Evolutionary conservation across 2,888 invertebrate genomes (phyloP).

Genomic region (Andrena haemorrhoa): DNA sequence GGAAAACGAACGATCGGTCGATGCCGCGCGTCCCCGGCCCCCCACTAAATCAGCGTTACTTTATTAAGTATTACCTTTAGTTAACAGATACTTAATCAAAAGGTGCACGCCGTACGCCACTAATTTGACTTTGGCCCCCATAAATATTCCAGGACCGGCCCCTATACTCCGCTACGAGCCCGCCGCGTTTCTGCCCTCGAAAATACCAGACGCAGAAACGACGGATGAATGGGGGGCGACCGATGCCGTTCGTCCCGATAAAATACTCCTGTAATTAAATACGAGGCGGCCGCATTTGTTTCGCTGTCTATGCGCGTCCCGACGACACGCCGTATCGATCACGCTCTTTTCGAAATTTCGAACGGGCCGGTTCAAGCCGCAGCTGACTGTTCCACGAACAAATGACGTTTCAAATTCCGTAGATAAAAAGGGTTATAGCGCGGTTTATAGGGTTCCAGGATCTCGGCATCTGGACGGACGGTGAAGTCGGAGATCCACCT

Average conservation of each 20-base stretch:
- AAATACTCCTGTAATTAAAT: conserved; percentile 84
- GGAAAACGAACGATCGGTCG: conserved; percentile 83
- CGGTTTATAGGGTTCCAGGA: neutral
- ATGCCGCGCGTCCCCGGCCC: conserved; percentile 74
- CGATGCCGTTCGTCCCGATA: conserved; percentile 81
- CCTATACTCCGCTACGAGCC: conserved; percentile 46
- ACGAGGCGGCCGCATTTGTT: conserved; percentile 80
- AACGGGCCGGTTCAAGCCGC: conserved; percentile 21
- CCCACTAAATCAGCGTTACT: conserved; percentile 85
- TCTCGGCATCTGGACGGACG: no score
- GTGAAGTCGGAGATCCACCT: no score
- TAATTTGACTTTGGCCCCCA: conserved; percentile 85
- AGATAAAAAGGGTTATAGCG: conserved; percentile 30
- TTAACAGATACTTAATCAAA: conserved; percentile 85
- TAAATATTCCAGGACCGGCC: conserved; percentile 83
- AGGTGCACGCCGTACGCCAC: conserved; percentile 85
- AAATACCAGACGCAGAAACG: conserved; percentile 78
- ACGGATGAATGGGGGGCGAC: conserved; percentile 77
- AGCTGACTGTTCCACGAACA: conserved; percentile 19
- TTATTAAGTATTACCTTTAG: conserved; percentile 85
- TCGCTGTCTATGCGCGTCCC: conserved; percentile 64
- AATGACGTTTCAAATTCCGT: conserved; percentile 43
- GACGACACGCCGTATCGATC: conserved; percentile 64
- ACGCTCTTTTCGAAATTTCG: conserved; percentile 60
- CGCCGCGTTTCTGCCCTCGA: conserved; percentile 66